Evolutionary conservation across 2,888 invertebrate species (phyloP), one percentile per base, ranked within the genome.

Genomic region (Phengaris alcon): DNA sequence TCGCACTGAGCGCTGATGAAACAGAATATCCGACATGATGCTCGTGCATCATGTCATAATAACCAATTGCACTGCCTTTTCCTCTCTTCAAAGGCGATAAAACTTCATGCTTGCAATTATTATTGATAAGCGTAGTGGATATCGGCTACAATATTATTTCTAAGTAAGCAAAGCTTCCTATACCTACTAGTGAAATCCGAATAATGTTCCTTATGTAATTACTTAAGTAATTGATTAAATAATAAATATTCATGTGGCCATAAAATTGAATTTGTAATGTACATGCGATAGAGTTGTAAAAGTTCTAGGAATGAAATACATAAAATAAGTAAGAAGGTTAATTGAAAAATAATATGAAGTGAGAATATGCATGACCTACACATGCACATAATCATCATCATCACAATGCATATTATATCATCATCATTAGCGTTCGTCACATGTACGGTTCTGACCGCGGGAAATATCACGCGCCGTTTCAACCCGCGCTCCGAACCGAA

Each of bases 231-330:
- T 64, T 35, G 35, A 35, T 44, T 64, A 35, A 6, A 2, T 64
- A 64, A 64, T 64, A 0, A 64, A 64, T 64, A 64, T 64, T 64
- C 13, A 64, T 64, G 12, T 35, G 12, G 64, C 64, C 12, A 12
- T 64, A 64, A 35, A 35, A 44, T 64, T 44, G 6, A 64, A 44
- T 64, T 44, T 64, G 13, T 64, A 44, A 64, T 35, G 35, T 35
- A 35, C 64, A 64, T 64, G 82, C 35, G 35, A 35, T 35, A 12
- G 15, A 10, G 64, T 44, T 64, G 13, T 64, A 64, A 64, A 59
- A 35, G 64, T 64, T 35, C 64, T 12, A 64, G 64, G 64, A 64
- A 64, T 44, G 64, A 64, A 64, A 13, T 12, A 35, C 64, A 64
- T 64, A 44, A 64, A 22, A 64, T 64, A 64, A 64, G 35, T 35